Evolutionary conservation across 2,888 invertebrate genomes (phyloP).

Genomic region (Amaurobius ferox): DNA sequence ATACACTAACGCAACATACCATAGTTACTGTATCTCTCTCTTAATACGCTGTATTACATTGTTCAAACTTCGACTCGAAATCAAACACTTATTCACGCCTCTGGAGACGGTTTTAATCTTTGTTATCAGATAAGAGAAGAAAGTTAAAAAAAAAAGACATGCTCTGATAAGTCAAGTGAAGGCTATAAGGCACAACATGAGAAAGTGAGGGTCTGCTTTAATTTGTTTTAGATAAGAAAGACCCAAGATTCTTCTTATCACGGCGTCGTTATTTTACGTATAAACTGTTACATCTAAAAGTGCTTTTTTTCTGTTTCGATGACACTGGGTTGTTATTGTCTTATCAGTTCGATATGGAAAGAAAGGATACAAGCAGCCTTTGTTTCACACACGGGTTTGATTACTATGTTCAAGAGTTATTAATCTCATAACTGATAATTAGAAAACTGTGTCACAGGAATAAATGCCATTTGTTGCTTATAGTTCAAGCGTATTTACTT

Average conservation of each 20-base stretch:
- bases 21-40: no score
- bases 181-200: conserved; percentile 29
- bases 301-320: conserved; percentile 33
- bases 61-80: no score
- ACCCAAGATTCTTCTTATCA: conserved; percentile 36
- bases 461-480: no score
- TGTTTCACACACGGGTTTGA: conserved; percentile 23
- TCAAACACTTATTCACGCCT: no score
- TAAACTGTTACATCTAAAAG: conserved; percentile 45
- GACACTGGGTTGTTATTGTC: conserved; percentile 19
- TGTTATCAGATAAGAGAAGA: conserved; percentile 15
- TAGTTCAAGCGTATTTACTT: no score
- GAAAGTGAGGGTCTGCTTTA: conserved; percentile 57
- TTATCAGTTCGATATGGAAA: conserved; percentile 19
- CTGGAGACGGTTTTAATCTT: no score
- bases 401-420: background rate
- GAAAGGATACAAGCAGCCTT: conserved; percentile 22
- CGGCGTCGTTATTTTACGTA: conserved; percentile 39
- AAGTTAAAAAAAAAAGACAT: background rate
- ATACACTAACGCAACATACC: no score
- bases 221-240: conserved; percentile 51
- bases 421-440: no score
- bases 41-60: no score
- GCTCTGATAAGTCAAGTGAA: no score
- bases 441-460: no score